Evolutionary conservation across 92 coral and sea anemone genomes (phyloP).

Genomic region (Galaxea fascicularis): DNA sequence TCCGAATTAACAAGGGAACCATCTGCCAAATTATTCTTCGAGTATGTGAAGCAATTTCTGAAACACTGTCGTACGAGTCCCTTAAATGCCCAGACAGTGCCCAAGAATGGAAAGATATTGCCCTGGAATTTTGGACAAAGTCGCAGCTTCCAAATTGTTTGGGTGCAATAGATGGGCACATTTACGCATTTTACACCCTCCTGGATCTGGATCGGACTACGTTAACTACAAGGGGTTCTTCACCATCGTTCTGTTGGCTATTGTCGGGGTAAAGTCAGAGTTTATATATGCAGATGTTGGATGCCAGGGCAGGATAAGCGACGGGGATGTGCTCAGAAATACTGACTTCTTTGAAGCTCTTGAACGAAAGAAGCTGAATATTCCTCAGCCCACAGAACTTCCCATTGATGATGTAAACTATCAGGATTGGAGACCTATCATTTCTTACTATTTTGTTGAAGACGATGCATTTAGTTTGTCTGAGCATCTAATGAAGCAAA

Average conservation of each 20-base stretch:
- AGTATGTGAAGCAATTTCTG: slow-evolving; percentile 56
- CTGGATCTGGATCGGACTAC: slow-evolving; percentile 32
- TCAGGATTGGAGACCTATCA: slow-evolving; percentile 3
- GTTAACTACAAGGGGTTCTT: slow-evolving; percentile 14
- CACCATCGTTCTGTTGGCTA: slow-evolving; percentile 14
- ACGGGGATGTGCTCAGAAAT: slow-evolving; percentile 14
- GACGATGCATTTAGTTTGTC: slow-evolving; percentile 69
- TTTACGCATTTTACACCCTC: slow-evolving; percentile 59
- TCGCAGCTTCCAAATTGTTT: slow-evolving; percentile 75
- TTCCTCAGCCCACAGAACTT: slow-evolving; percentile 4
- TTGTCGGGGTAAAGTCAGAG: slow-evolving; percentile 16
- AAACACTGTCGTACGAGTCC: slow-evolving; percentile 23
- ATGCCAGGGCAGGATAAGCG: slow-evolving; percentile 22
- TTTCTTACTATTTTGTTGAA: slow-evolving; percentile 41
- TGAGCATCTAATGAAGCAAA: slow-evolving; percentile 56
- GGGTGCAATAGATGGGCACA: slow-evolving; percentile 74
- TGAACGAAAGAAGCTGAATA: not conserved
- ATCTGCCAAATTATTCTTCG: slow-evolving; percentile 48
- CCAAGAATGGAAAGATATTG: slow-evolving; percentile 53
- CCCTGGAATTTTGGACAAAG: slow-evolving; percentile 55
- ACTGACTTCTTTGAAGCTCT: slow-evolving; percentile 12
- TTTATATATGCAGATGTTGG: slow-evolving; percentile 24
- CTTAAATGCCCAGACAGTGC: slow-evolving; percentile 50
- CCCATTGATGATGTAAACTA: slow-evolving; percentile 1
- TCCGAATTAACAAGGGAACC: slow-evolving; percentile 56